Evolutionary conservation across 2,797 vertebrate genomes (phyloP), one percentile per base, ranked within the genome.

Genomic region (Chaetophractus vellerosus): DNA sequence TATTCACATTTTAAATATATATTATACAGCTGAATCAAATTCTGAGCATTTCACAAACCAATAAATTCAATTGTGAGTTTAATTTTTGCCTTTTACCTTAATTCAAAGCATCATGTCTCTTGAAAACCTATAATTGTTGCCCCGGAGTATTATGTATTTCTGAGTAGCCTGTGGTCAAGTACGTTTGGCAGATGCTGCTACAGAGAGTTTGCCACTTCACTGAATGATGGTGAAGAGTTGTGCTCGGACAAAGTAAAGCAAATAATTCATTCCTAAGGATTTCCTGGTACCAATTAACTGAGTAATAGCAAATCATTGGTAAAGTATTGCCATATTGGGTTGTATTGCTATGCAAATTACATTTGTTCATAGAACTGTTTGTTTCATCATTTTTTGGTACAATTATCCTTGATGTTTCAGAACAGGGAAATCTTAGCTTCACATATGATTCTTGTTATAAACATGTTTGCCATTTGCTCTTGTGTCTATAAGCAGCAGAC

Each of bases 401-500:
- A 52, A 0, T 90, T 80, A 38, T 80, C 45, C 3, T 91, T 88
- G 66, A 55, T 96, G 0, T 97, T 97, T 93, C 0, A 0, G 68
- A 97, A 95, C 61, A 0, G 59, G 81, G 71, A 61, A 91, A 85
- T 79, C 61, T 88, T 93, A 38, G 7, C 95, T 93, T 96, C 90
- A 74, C 91, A 4, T 93, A 2, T 10, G 11, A 96, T 81, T 96
- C 97, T 79, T 57, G 59, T 97, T 92, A 23, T 45, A 72, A 78
- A 68, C 71, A 33, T 88, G 50, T 82, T 90, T 86, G 57, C 64
- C 71, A 2, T 38, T 72, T 89, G 18, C 52, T 50, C 11, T 81
- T 75, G 38, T 61, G 95, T 81, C 94, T 96, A 45, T 92, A 86
- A 97, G 93, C 88, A 90, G 92, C 93, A 93, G 96, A 95, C 95